phyloP scores from a whole-genome alignment of 2,797 vertebrate genomes.

The Gallirallus australis region DNA sequence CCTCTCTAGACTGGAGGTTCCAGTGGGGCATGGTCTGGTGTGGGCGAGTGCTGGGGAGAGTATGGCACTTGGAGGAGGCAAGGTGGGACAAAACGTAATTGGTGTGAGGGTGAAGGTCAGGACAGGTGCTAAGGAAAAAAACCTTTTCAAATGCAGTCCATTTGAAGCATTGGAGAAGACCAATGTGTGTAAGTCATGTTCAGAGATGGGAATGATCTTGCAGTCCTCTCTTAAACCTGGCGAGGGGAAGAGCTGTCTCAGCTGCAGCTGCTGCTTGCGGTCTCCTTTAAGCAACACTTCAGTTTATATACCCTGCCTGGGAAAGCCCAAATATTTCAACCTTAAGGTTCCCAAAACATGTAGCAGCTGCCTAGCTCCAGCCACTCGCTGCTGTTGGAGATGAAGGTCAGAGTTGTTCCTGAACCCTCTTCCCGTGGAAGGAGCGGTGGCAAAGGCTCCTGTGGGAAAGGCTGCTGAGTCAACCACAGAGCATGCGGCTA shows the following conservation, averaged over 20 bases:
- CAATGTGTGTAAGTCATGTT: not conserved
- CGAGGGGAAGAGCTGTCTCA: not conserved
- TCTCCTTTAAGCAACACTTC: not conserved
- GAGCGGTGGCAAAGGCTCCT: not conserved
- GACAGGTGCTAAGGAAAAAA: not conserved
- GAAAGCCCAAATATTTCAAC: slow-evolving; percentile 29
- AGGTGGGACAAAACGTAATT: not conserved
- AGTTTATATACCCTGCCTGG: not conserved
- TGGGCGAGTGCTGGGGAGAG: rapidly evolving
- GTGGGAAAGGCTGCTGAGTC: slow-evolving; percentile 69
- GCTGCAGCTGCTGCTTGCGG: not conserved
- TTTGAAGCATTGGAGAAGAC: not conserved
- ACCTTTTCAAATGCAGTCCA: not conserved
- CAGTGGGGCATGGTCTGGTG: not conserved
- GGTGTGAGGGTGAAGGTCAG: not conserved
- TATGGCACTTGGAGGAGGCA: not conserved
- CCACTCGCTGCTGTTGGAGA: not conserved
- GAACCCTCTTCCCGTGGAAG: not conserved
- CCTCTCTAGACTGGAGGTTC: not conserved
- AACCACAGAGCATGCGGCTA: not conserved
- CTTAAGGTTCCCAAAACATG: slow-evolving; percentile 17
- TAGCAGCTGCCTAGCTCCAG: not conserved
- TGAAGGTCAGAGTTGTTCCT: slow-evolving; percentile 39
- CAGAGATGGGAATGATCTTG: not conserved
- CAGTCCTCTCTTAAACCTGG: not conserved